Evolutionary conservation across 2,888 invertebrate species (phyloP).

Genomic region (Shargacucullia verbasci): DNA sequence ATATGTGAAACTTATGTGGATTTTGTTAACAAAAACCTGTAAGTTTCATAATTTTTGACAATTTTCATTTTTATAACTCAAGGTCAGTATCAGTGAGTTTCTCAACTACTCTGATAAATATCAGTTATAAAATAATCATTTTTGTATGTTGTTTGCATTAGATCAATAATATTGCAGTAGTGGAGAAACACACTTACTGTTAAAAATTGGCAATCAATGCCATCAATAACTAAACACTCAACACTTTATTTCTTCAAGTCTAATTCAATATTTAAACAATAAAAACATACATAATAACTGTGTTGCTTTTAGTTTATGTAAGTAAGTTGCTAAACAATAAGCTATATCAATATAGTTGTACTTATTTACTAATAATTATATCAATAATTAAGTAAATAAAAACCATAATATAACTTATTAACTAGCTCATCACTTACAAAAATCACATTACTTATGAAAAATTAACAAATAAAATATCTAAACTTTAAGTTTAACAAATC

Average conservation of each 20-base stretch:
- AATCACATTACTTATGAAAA: too few relatives aligned
- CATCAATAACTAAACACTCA: conserved; percentile 21
- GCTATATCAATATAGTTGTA: conserved; percentile 12
- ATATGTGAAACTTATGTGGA: conserved; percentile 28
- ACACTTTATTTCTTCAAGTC: conserved; percentile 13
- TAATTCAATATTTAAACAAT: conserved; percentile 47
- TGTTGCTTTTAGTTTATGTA: too few relatives aligned
- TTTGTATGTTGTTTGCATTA: too few relatives aligned
- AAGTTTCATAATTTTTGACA: conserved; percentile 24
- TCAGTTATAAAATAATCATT: too few relatives aligned
- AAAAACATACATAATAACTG: too few relatives aligned
- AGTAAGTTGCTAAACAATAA: conserved; percentile 15
- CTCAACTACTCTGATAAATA: too few relatives aligned
- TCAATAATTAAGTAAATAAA: conserved; percentile 30
- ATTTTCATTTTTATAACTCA: too few relatives aligned
- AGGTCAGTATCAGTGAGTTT: too few relatives aligned
- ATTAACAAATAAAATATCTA: too few relatives aligned
- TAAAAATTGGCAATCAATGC: conserved; percentile 39
- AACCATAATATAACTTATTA: conserved; percentile 18
- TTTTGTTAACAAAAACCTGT: conserved; percentile 30
- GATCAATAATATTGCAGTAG: too few relatives aligned
- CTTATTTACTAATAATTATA: conserved; percentile 27
- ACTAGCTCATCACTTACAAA: not conserved
- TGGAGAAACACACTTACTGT: conserved; percentile 7
- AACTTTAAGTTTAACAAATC: too few relatives aligned